A percentile compares a stretch with the other conserved stretches of the same genome.
These are phyloP conservation scores for Scalopus aquaticus DNA, from an alignment of 2,113 vertebrate genomes.

Conservation along the genomic window DNA sequence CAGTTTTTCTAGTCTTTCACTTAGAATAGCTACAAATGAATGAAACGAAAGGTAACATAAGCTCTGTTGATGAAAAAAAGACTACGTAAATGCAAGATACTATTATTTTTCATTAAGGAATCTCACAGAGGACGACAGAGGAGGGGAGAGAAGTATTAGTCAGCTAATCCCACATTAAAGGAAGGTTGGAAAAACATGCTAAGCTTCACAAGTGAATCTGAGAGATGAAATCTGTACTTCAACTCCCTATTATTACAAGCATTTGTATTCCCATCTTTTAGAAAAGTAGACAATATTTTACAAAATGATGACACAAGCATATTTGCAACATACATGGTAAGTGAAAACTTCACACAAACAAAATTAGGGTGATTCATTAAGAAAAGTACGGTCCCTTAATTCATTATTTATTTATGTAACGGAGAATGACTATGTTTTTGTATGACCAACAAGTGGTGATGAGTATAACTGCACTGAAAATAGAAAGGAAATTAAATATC, in stretches of 20 bases:
- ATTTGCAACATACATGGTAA: background rate
- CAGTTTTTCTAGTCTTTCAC: background rate
- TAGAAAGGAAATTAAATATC: background rate
- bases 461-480: background rate
- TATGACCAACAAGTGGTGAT: background rate
- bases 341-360: background rate
- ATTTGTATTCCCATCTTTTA: background rate
- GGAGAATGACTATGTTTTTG: background rate
- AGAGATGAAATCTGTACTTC: conserved; percentile 2
- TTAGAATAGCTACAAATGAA: conserved; percentile 16
- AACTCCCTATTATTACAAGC: background rate
- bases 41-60: conserved; percentile 24
- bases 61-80: background rate
- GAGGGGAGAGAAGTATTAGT: background rate
- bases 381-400: background rate
- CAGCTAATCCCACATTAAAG: background rate
- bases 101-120: conserved; percentile 39
- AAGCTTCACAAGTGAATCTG: background rate
- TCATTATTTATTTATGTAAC: background rate
- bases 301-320: conserved; percentile 6
- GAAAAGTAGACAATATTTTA: conserved; percentile 2
- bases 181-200: background rate
- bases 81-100: background rate
- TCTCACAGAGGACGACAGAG: background rate
- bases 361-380: background rate